These are phyloP conservation scores for Trinectes maculatus DNA, from an alignment of 2,113 vertebrate species.

Conservation along the genomic window DNA sequence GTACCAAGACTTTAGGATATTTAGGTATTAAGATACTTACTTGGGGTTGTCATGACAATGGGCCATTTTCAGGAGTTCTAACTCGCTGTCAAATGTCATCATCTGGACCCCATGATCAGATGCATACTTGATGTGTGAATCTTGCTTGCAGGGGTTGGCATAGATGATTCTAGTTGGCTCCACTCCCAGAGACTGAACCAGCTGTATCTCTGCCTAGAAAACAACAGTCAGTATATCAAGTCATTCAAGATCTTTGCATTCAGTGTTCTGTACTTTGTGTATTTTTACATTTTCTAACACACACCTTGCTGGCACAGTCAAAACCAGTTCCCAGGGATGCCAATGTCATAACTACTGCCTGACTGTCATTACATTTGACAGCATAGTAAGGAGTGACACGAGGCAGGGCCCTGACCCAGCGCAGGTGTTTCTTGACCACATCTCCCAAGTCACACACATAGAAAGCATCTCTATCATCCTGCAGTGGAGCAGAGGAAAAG, in stretches of 20 bases:
- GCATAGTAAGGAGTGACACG: constrained; percentile 94
- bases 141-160: constrained; percentile 98
- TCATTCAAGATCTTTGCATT: neutral
- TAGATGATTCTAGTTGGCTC: constrained; percentile 93
- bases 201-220: constrained; percentile 91
- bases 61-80: constrained; percentile 95
- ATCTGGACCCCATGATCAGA: constrained; percentile 92
- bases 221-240: constrained; percentile 28
- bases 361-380: constrained; percentile 95
- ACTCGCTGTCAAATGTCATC: constrained; percentile 99
- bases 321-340: constrained; percentile 92
- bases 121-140: constrained; percentile 97
- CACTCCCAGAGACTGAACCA: constrained; percentile 93
- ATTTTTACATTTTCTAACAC: constrained; percentile 10
- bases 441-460: constrained; percentile 96
- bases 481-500: neutral
- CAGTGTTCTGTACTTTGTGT: neutral
- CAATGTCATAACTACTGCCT: constrained; percentile 88
- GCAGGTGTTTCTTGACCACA: constrained; percentile 92
- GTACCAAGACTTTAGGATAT: neutral
- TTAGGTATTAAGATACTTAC: constrained; percentile 78
- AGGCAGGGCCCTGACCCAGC: constrained; percentile 91
- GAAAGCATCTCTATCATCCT: constrained; percentile 98
- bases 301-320: constrained; percentile 98
- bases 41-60: constrained; percentile 93